Base-by-base conservation (phyloP, 92 coral and sea anemone species). In the Parazoanthus darwini region DNA sequence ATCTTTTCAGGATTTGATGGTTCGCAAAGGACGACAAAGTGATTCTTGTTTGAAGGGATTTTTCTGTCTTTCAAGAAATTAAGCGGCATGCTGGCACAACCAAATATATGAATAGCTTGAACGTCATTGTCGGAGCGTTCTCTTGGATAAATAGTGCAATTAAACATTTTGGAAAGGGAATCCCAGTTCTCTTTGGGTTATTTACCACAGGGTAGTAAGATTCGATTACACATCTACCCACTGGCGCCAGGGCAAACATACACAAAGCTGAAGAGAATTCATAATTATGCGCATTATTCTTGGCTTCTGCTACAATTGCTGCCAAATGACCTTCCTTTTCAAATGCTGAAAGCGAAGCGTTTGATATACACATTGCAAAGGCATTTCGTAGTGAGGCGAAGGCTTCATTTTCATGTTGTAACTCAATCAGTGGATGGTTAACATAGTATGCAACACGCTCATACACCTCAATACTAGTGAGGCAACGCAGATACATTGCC, bases 281-380 rank as follows among this genome's bases (percentile, higher is more conserved):
- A 50, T 80, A 85, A 25, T 88, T 67, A 66, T 78, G 36, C 22
- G 80, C 76, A 78, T 88, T 88, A 79, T 25, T 70, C 16, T 37
- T 29, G 78, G 88, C 79, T 73, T 85, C 88, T 37, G 88, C 81
- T 58, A 70, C 67, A 58, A 79, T 50, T 33, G 90, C 90, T 33
- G 58, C 44, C 67, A 48, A 71, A 65, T 76, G 90, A 63, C 82
- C 86, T 26, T 88, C 78, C 42, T 79, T 79, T 38, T 42, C 56
- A 88, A 68, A 77, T 38, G 29, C 86, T 42, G 81, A 71, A 67
- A 88, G 84, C 20, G 90, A 83, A 79, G 36, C 78, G 20, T 79
- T 77, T 15, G 90, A 88, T 54, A 88, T 72, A 35, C 89, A 86
- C 89, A 86, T 86, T 18, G 89, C 89, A 86, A 86, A 86, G 84